phyloP scores from a whole-genome alignment of 2,888 invertebrate species.

The Choristoneura rosaceana region DNA sequence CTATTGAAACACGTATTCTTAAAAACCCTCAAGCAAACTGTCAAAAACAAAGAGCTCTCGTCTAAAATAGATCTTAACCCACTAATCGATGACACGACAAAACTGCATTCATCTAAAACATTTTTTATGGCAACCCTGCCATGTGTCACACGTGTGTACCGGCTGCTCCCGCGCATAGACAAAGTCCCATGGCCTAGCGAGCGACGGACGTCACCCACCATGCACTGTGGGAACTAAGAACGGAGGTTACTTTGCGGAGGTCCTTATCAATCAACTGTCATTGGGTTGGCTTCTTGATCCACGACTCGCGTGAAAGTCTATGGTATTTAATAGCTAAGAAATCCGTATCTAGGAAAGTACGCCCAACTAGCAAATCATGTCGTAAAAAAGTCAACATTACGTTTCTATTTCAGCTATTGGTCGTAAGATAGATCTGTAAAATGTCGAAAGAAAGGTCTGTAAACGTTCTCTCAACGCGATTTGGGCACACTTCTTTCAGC shows the following conservation, averaged over 20 bases:
- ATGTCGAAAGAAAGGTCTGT: no score
- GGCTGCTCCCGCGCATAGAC: slow-evolving; percentile 63
- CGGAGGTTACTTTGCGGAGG: neutral
- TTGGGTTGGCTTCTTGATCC: no score
- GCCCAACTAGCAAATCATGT: no score
- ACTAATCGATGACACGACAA: neutral
- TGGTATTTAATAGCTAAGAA: no score
- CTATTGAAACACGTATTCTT: no score
- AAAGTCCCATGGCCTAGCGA: slow-evolving; percentile 32
- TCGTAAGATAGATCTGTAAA: no score
- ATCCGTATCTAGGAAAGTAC: no score
- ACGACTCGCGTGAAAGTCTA: no score
- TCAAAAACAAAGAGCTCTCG: slow-evolving; percentile 2
- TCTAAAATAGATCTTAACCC: neutral
- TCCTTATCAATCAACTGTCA: neutral
- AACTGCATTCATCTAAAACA: neutral
- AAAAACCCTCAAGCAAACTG: neutral
- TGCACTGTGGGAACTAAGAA: slow-evolving; percentile 19
- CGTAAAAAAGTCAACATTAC: no score
- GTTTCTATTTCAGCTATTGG: no score
- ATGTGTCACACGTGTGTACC: slow-evolving; percentile 72
- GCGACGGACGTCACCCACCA: neutral
- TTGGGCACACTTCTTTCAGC: no score
- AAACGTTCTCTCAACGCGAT: no score
- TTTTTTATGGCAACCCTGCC: slow-evolving; percentile 52